These are phyloP conservation scores for Hyppa rectilinea DNA, from an alignment of 2,888 invertebrate species.

Conservation along the genomic window DNA sequence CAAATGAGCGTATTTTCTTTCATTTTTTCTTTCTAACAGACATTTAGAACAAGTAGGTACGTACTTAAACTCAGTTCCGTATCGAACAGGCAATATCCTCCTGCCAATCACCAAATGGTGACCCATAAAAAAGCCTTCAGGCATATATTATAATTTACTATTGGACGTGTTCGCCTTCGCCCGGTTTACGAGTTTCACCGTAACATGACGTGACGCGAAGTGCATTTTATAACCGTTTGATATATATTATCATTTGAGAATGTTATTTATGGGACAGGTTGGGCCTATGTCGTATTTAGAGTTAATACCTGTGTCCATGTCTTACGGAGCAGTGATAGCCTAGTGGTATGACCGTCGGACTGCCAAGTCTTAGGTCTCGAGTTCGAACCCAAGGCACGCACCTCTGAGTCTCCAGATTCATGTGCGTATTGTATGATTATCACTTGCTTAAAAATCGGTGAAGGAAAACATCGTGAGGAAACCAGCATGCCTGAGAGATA, in stretches of 20 bases:
- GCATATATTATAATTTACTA: conserved; percentile 75
- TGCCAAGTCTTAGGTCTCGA: too few species aligned
- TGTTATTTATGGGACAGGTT: conserved; percentile 53
- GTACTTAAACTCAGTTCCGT: background rate
- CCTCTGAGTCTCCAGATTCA: too few species aligned
- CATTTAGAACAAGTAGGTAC: background rate
- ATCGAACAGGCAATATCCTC: conserved; percentile 9
- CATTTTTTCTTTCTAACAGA: too few species aligned
- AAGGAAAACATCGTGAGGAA: too few species aligned
- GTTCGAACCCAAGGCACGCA: too few species aligned
- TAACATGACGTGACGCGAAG: conserved; percentile 54
- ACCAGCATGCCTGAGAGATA: too few species aligned
- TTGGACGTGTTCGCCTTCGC: conserved; percentile 54
- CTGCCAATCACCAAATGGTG: conserved; percentile 53
- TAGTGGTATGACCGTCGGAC: too few species aligned
- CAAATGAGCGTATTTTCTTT: too few species aligned
- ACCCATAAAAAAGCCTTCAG: conserved; percentile 65
- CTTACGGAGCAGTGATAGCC: too few species aligned
- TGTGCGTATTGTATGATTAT: too few species aligned
- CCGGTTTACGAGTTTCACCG: conserved; percentile 66
- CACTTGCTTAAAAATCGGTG: too few species aligned
- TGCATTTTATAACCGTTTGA: conserved; percentile 64
- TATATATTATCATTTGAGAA: conserved; percentile 50
- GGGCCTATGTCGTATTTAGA: conserved; percentile 1
- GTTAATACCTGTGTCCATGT: background rate